Base-by-base conservation (phyloP, 2,113 vertebrate genomes). In the Pomatorhinus ruficollis region DNA sequence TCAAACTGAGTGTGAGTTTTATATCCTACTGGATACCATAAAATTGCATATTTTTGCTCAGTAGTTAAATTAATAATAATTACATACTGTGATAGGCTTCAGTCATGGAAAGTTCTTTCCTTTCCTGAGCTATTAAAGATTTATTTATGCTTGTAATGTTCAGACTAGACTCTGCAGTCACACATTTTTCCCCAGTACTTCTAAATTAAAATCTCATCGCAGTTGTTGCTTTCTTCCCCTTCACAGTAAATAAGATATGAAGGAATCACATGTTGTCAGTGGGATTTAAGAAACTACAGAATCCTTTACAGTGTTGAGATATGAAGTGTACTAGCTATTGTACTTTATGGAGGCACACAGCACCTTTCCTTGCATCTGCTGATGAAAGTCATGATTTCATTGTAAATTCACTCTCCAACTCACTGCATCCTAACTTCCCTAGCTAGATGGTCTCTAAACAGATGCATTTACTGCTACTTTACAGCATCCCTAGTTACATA, bases 151-250 rank as follows among this genome's bases (percentile, higher is more conserved):
- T 44, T 66, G 6, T 30, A 33, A 30, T 33, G 6, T 42, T 89
- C 72, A 91, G 15, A 33, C 21, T 66, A 31, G 12, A 89, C 21
- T 89, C 27, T 59, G 64, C 64, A 37, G 39, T 37, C 50, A 22
- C 49, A 42, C 12, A 42, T 70, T 92, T 92, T 83, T 44, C 5
- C 23, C 12, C 23, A 31, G 47, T 66, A 81, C 42, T 89, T 91
- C 39, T 91, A 70, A 91, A 96, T 75, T 89, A 87, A 94, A 91
- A 87, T 71, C 80, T 84, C 54, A 89, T 87, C 72, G 70, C 50
- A 63, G 35, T 35, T 78, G 59, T 50, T 54, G 11, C 23, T 37
- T 65, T 50, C 24, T 59, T 74, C 30, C 66, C 8, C 24, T 60
- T 22, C 0, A 0, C 42, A 61, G 42, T 70, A 91, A 95, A 83